phyloP scores from a whole-genome alignment of 2,888 invertebrate genomes.

The Perithous albicinctus region DNA sequence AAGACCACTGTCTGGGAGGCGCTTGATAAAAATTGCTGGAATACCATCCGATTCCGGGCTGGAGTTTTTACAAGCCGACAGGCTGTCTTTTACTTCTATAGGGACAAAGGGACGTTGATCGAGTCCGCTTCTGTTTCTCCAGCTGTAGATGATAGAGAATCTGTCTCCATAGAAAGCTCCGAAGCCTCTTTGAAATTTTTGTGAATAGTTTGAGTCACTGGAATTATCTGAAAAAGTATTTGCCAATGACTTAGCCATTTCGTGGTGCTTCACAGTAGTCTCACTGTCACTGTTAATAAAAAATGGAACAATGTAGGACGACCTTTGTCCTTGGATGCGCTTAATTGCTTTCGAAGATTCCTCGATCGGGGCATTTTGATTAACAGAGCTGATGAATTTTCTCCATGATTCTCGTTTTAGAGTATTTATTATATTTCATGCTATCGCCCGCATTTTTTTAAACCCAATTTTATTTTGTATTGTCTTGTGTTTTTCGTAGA shows the following conservation, averaged over 20 bases:
- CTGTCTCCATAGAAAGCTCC: too few species aligned
- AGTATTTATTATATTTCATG: constrained; percentile 56
- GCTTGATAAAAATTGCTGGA: background rate
- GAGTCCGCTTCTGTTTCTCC: background rate
- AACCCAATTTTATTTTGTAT: constrained; percentile 56
- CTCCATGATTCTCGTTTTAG: constrained; percentile 59
- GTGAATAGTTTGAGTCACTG: constrained; percentile 36
- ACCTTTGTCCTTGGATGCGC: constrained; percentile 5
- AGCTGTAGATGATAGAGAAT: background rate
- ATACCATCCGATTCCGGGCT: background rate
- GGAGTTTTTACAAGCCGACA: background rate
- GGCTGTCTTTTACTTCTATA: background rate
- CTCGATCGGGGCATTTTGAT: background rate
- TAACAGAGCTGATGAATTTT: constrained; percentile 20
- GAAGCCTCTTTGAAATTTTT: background rate
- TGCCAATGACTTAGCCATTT: constrained; percentile 49
- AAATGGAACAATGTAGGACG: background rate
- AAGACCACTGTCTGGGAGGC: background rate
- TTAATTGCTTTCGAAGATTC: constrained; percentile 5
- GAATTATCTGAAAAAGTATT: constrained; percentile 50
- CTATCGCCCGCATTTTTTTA: constrained; percentile 62
- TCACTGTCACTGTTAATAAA: background rate
- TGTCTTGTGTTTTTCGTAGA: constrained; percentile 60
- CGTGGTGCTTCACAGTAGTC: background rate
- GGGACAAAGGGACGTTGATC: background rate